These are phyloP conservation scores for Hemicrepidius hirtus DNA, from an alignment of 2,888 invertebrate species.

Conservation along the genomic window DNA sequence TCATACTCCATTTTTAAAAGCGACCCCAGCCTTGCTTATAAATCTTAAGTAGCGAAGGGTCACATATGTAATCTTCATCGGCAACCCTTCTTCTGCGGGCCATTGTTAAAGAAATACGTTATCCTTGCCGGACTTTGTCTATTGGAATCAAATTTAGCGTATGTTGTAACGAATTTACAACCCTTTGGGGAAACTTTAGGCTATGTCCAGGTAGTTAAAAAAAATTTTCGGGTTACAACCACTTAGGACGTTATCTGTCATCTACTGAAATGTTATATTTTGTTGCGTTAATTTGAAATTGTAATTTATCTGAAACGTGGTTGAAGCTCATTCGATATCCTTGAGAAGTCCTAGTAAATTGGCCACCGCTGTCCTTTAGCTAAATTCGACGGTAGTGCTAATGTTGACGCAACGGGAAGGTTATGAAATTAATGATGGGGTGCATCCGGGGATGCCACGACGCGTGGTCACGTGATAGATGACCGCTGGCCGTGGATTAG, in stretches of 20 bases:
- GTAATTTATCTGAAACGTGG: slow-evolving; percentile 43
- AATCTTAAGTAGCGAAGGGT: slow-evolving; percentile 64
- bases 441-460: slow-evolving; percentile 64
- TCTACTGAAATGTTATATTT: slow-evolving; percentile 57
- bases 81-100: slow-evolving; percentile 60
- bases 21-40: slow-evolving; percentile 62
- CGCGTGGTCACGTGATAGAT: slow-evolving; percentile 70
- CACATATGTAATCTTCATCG: slow-evolving; percentile 61
- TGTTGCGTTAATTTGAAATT: slow-evolving; percentile 47
- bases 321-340: slow-evolving; percentile 56
- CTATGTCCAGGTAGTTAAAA: slow-evolving; percentile 58
- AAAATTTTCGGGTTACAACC: slow-evolving; percentile 56
- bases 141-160: slow-evolving; percentile 65
- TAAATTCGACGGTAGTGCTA: slow-evolving; percentile 28
- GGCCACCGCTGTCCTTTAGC: slow-evolving; percentile 23
- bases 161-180: slow-evolving; percentile 61
- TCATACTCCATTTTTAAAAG: slow-evolving; percentile 59
- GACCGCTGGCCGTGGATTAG: slow-evolving; percentile 68
- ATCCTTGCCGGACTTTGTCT: slow-evolving; percentile 63
- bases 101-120: slow-evolving; percentile 64
- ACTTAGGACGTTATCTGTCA: slow-evolving; percentile 59
- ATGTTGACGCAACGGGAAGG: slow-evolving; percentile 55
- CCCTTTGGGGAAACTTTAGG: slow-evolving; percentile 48
- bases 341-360: slow-evolving; percentile 51
- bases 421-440: slow-evolving; percentile 67